Conservation (phyloP, 1,140 invertebrate genomes). For the Drosophila nikananu region DNA sequence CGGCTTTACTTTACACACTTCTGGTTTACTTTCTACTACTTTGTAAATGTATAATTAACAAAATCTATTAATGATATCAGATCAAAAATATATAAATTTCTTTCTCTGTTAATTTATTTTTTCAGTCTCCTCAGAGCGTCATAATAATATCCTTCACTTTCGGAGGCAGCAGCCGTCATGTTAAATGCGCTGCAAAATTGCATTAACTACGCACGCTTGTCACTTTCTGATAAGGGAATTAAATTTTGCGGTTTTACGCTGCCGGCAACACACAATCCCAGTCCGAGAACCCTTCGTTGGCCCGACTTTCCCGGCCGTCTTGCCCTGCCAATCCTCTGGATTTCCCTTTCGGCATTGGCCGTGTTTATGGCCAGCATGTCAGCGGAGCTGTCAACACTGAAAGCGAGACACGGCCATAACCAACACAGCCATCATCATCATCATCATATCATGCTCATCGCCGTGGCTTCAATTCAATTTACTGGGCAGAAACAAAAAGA, state of each 20-base stretch:
- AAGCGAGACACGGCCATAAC: constrained; percentile 67
- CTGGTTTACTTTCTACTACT: too few relatives aligned
- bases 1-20: too few relatives aligned
- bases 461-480: constrained; percentile 37
- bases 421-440: constrained; percentile 1
- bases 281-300: constrained; percentile 12
- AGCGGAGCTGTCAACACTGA: constrained; percentile 71
- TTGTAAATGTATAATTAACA: not conserved
- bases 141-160: constrained; percentile 14
- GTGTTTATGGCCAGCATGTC: constrained; percentile 72
- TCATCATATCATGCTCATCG: constrained; percentile 13
- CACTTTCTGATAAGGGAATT: constrained; percentile 85
- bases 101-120: not conserved
- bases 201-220: constrained; percentile 85
- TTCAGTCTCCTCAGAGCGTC: not conserved
- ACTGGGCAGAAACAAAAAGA: constrained; percentile 31
- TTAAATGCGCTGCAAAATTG: constrained; percentile 85
- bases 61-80: not conserved
- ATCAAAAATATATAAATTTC: not conserved
- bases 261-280: constrained; percentile 47
- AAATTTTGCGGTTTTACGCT: constrained; percentile 84
- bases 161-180: constrained; percentile 62
- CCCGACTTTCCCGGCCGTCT: not conserved
- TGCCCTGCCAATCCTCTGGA: constrained; percentile 14
- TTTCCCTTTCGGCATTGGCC: constrained; percentile 54